Evolutionary conservation across 2,888 invertebrate species (phyloP).

Genomic region (Galerucella nymphaeae): DNA sequence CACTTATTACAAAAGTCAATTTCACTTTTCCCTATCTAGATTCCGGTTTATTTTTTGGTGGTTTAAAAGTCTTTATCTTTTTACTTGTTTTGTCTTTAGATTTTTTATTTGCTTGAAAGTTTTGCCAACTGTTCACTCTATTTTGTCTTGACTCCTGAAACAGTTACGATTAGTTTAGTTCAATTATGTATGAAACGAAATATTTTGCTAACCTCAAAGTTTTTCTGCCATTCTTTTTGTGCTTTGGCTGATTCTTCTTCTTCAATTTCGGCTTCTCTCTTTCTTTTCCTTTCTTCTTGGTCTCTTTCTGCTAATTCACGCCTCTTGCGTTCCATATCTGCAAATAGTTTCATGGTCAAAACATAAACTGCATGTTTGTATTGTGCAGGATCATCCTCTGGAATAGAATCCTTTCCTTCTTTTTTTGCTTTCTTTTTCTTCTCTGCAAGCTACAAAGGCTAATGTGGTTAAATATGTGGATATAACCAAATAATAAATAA

Average conservation of each 20-base stretch:
- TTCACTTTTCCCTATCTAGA: conserved; percentile 73
- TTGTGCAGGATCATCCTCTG: conserved; percentile 86
- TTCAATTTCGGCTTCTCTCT: conserved; percentile 92
- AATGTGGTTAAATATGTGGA: conserved; percentile 27
- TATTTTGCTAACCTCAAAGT: conserved; percentile 82
- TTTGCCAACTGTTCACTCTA: conserved; percentile 93
- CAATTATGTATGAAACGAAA: not conserved
- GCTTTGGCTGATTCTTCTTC: conserved; percentile 90
- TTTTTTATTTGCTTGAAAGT: conserved; percentile 79
- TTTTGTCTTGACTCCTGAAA: conserved; percentile 88
- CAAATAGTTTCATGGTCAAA: conserved; percentile 97
- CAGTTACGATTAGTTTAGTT: conserved; percentile 39
- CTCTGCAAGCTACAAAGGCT: conserved; percentile 79
- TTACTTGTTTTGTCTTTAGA: conserved; percentile 81
- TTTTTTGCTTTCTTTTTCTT: conserved; percentile 95
- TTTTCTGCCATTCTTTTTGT: conserved; percentile 98
- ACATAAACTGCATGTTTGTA: conserved; percentile 95
- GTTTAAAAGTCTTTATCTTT: conserved; percentile 86
- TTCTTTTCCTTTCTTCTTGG: conserved; percentile 92
- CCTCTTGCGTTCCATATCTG: conserved; percentile 94
- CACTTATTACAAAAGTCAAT: conserved; percentile 19
- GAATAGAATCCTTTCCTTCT: conserved; percentile 87
- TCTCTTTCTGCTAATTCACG: conserved; percentile 89
- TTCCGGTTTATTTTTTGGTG: conserved; percentile 94
- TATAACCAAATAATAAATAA: conserved; percentile 13